A percentile compares a stretch with the other conserved stretches of the same genome.
Conservation (phyloP, 1,140 invertebrate species). For the Drosophila micromelanica region DNA sequence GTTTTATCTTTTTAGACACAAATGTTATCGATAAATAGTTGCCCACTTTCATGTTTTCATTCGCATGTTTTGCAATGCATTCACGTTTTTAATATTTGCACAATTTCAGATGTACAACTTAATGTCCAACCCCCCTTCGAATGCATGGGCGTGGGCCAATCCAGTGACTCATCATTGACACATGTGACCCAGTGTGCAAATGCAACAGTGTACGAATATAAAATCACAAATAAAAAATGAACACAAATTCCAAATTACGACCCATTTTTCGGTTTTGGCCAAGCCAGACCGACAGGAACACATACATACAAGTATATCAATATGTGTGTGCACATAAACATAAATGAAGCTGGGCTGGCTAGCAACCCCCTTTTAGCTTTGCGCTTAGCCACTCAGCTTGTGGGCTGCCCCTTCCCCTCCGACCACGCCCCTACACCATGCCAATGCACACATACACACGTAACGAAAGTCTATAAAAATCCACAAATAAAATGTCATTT, state of each 20-base stretch:
- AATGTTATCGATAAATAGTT: conserved; percentile 5
- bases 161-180: conserved; percentile 71
- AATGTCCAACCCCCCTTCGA: conserved; percentile 15
- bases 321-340: conserved; percentile 4
- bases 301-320: background rate
- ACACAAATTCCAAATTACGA: conserved; percentile 75
- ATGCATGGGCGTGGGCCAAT: conserved; percentile 15
- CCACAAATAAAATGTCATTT: conserved; percentile 83
- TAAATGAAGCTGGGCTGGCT: background rate
- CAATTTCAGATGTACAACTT: conserved; percentile 31
- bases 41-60: background rate
- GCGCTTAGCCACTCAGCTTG: conserved; percentile 8
- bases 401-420: background rate
- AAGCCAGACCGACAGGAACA: background rate
- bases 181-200: conserved; percentile 65
- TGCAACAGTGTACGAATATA: conserved; percentile 16
- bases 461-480: conserved; percentile 78
- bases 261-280: conserved; percentile 65
- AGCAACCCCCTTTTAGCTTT: background rate
- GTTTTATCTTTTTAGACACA: too few species aligned
- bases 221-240: conserved; percentile 34
- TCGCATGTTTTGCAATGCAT: conserved; percentile 1
- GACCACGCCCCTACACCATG: background rate
- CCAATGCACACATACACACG: conserved; percentile 10
- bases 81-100: conserved; percentile 44